Conservation (phyloP, 2,113 vertebrate genomes). For the Urocolius indicus region DNA sequence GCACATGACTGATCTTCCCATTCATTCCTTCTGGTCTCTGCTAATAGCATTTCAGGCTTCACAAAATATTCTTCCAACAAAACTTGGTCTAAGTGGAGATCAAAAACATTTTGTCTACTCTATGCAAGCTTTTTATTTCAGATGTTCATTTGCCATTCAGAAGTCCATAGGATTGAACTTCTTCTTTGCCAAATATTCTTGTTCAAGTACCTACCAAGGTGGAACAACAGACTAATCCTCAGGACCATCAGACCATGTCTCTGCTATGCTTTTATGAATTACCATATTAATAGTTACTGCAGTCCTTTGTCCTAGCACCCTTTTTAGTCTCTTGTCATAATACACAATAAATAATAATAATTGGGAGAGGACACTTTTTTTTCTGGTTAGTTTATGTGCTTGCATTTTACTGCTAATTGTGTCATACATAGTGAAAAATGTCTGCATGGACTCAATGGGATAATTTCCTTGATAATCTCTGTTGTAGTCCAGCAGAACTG, state of each 20-base stretch:
- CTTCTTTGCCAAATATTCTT: neutral
- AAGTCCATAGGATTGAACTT: neutral
- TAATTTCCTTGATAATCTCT: neutral
- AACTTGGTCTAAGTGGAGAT: neutral
- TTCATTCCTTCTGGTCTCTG: neutral
- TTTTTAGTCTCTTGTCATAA: neutral
- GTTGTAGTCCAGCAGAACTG: neutral
- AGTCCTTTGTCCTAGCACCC: neutral
- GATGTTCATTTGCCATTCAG: neutral
- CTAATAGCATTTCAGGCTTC: neutral
- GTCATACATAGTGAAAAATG: neutral
- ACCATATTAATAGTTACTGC: neutral
- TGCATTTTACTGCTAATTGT: neutral
- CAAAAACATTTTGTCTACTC: neutral
- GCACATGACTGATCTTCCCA: neutral
- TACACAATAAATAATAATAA: neutral
- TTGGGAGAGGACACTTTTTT: neutral
- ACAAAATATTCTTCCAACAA: neutral
- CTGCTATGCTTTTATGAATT: neutral
- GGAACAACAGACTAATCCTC: neutral
- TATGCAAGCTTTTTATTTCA: neutral
- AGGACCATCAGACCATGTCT: neutral
- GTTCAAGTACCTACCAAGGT: neutral
- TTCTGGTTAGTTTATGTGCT: neutral
- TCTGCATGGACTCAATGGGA: neutral